phyloP scores from a whole-genome alignment of 2,113 vertebrate genomes.

The Rafetus swinhoei region DNA sequence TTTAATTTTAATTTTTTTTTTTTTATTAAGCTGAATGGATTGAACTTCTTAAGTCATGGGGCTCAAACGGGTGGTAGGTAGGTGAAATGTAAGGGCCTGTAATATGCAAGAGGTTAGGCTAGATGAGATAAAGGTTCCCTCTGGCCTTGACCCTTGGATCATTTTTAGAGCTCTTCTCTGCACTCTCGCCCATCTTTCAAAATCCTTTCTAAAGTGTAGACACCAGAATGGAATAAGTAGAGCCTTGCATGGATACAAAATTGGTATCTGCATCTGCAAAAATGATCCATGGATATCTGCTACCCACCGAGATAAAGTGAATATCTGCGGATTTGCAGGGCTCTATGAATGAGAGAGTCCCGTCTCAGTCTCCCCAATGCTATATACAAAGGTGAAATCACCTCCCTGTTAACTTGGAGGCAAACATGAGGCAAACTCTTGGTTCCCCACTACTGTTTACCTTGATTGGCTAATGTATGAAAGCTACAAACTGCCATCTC shows the following conservation, averaged over 20 bases:
- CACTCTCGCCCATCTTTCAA: background rate
- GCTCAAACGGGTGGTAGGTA: background rate
- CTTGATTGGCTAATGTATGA: background rate
- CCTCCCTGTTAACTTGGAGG: background rate
- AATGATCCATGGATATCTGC: too few relatives aligned
- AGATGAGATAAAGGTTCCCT: background rate
- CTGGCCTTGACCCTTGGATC: background rate
- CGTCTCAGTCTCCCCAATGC: background rate
- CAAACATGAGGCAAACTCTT: background rate
- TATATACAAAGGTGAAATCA: background rate
- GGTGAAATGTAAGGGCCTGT: background rate
- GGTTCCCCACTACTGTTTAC: background rate
- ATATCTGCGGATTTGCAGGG: too few relatives aligned
- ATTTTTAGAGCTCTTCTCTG: background rate
- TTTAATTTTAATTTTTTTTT: background rate
- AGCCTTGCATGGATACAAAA: too few relatives aligned
- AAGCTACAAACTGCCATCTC: background rate
- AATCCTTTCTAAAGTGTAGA: background rate
- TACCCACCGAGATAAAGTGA: too few relatives aligned
- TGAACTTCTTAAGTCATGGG: background rate
- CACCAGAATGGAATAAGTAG: background rate
- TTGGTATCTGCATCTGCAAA: too few relatives aligned
- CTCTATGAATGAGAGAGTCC: background rate
- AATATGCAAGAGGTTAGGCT: background rate
- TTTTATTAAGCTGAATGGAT: background rate